phyloP scores from a whole-genome alignment of 2,888 invertebrate genomes.

The Himalopsyche tibetana region DNA sequence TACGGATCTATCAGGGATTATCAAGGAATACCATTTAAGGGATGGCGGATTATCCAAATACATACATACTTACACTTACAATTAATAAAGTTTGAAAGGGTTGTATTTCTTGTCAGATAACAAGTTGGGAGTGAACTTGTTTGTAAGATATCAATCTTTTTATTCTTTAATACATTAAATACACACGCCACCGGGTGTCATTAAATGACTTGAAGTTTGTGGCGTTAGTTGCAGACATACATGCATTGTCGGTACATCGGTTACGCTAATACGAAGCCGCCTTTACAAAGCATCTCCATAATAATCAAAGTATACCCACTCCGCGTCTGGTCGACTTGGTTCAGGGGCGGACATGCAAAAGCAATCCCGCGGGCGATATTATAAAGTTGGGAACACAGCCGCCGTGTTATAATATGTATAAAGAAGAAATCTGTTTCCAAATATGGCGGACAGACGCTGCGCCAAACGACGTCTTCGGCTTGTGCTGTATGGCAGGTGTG shows the following conservation, averaged over 20 bases:
- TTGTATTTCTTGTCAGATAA: too few species aligned
- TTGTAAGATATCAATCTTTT: too few species aligned
- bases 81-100: too few species aligned
- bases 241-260: neutral
- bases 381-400: slow-evolving; percentile 27
- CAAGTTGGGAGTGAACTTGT: too few species aligned
- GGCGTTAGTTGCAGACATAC: neutral
- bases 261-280: slow-evolving; percentile 8
- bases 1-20: too few species aligned
- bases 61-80: too few species aligned
- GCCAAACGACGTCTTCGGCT: slow-evolving; percentile 39
- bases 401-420: slow-evolving; percentile 38
- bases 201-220: neutral
- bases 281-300: neutral
- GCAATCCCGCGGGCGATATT: slow-evolving; percentile 38
- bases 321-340: slow-evolving; percentile 22
- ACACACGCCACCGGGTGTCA: too few species aligned
- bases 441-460: slow-evolving; percentile 42
- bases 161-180: too few species aligned
- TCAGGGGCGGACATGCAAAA: slow-evolving; percentile 38
- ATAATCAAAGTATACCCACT: slow-evolving; percentile 28
- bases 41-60: too few species aligned
- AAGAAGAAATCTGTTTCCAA: slow-evolving; percentile 42
- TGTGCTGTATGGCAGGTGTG: neutral
- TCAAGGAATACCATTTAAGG: too few species aligned